Percentiles rank a stretch among this genome's conserved stretches.
These are phyloP conservation scores for Marronus borbonicus DNA, from an alignment of 2,888 invertebrate genomes.

Conservation along the genomic window DNA sequence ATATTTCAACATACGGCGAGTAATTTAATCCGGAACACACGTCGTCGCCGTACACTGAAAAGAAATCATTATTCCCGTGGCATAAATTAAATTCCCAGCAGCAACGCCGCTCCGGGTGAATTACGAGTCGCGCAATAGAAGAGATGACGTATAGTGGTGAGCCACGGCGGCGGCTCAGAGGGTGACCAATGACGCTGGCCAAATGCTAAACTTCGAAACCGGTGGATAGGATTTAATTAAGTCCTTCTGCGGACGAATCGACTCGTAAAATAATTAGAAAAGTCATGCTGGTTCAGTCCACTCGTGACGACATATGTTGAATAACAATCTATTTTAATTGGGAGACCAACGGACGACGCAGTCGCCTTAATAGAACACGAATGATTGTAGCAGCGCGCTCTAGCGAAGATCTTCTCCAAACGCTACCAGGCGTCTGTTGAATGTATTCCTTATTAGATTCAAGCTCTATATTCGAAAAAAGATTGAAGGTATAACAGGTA, in stretches of 20 bases:
- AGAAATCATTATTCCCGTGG: slow-evolving; percentile 25
- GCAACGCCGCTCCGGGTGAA: slow-evolving; percentile 9
- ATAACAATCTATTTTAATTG: slow-evolving; percentile 45
- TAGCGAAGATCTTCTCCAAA: too few species aligned
- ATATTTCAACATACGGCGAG: not conserved
- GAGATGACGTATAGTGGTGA: not conserved
- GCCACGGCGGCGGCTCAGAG: not conserved
- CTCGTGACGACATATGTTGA: slow-evolving; percentile 28
- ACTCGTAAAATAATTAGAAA: slow-evolving; percentile 46
- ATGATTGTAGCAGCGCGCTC: too few species aligned
- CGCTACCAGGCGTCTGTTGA: too few species aligned
- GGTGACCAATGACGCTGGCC: slow-evolving; percentile 20
- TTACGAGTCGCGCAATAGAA: not conserved
- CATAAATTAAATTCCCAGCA: slow-evolving; percentile 24
- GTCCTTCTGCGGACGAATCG: slow-evolving; percentile 37
- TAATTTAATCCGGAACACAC: slow-evolving; percentile 19
- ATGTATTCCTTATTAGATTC: too few species aligned
- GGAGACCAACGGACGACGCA: slow-evolving; percentile 13
- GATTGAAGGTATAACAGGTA: too few species aligned
- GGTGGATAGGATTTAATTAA: slow-evolving; percentile 42
- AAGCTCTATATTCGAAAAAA: too few species aligned
- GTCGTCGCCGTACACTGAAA: slow-evolving; percentile 15
- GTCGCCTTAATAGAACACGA: too few species aligned
- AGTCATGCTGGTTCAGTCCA: slow-evolving; percentile 22
- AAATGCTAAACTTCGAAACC: slow-evolving; percentile 41